These are phyloP conservation scores for Sebastes kiyomatsui DNA, from an alignment of 2,797 vertebrate genomes.

Conservation along the genomic window DNA sequence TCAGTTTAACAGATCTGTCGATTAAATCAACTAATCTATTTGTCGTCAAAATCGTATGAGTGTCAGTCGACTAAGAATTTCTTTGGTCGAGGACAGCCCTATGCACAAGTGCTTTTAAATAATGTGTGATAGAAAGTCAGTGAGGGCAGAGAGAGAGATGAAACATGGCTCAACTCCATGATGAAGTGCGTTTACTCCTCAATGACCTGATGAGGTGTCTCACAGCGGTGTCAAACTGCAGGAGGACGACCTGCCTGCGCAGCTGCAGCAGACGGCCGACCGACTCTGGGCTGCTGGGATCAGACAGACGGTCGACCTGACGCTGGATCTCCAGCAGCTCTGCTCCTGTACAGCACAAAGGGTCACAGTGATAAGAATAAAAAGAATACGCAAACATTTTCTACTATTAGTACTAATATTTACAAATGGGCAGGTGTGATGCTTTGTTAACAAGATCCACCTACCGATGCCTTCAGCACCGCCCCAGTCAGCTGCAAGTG, in stretches of 20 bases:
- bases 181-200: not conserved
- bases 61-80: too few species aligned
- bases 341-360: slow-evolving; percentile 51
- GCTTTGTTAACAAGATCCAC: not conserved
- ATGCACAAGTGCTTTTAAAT: not conserved
- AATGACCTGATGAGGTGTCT: slow-evolving; percentile 73
- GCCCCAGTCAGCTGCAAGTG: slow-evolving; percentile 76
- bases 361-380: not conserved
- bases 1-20: too few species aligned
- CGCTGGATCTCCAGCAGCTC: slow-evolving; percentile 81
- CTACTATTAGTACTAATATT: not conserved
- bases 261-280: slow-evolving; percentile 73
- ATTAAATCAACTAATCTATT: too few species aligned
- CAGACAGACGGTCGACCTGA: slow-evolving; percentile 76
- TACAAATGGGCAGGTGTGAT: not conserved
- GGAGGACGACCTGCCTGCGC: slow-evolving; percentile 77
- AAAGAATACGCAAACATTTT: too few species aligned
- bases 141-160: not conserved
- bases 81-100: too few species aligned
- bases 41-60: too few species aligned
- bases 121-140: not conserved
- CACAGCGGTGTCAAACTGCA: slow-evolving; percentile 78
- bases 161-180: not conserved
- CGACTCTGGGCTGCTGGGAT: slow-evolving; percentile 66
- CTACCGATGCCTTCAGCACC: slow-evolving; percentile 75